These are phyloP conservation scores for Lophura nycthemera DNA, from an alignment of 2,113 vertebrate species.

Conservation along the genomic window DNA sequence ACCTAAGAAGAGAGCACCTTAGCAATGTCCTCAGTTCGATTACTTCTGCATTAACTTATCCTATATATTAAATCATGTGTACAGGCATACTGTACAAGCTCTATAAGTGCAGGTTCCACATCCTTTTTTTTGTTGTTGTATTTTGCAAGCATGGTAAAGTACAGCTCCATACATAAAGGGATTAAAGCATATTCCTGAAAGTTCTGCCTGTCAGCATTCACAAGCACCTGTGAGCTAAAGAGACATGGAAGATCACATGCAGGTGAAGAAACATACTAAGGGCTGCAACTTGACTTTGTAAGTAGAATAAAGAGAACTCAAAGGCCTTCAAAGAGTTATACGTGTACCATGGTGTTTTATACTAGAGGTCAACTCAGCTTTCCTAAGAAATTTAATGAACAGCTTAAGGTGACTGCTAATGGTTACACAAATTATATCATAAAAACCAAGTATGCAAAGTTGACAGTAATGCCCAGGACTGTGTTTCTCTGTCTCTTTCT, in stretches of 20 bases:
- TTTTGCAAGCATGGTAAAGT: constrained; percentile 60
- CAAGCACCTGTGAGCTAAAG: neutral
- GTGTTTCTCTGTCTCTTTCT: neutral
- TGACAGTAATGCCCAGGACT: neutral
- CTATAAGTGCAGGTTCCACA: constrained; percentile 62
- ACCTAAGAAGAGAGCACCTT: constrained; percentile 32
- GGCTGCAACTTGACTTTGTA: rapidly evolving
- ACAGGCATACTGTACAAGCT: constrained; percentile 62
- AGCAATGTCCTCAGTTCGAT: constrained; percentile 50
- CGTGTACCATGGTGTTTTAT: constrained; percentile 1
- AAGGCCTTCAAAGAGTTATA: neutral
- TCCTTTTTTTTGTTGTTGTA: neutral
- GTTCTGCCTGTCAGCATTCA: neutral
- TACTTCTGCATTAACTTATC: neutral
- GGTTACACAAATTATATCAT: rapidly evolving
- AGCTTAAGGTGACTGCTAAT: neutral
- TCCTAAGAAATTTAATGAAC: constrained; percentile 30
- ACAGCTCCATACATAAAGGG: neutral
- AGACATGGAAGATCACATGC: neutral
- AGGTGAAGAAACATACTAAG: neutral
- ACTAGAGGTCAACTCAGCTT: neutral
- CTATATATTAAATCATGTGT: constrained; percentile 55
- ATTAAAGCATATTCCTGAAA: neutral
- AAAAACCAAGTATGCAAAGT: neutral
- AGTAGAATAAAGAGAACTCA: neutral